phyloP scores from a whole-genome alignment of 53 echinoderm and acorn worm genomes.

The Apostichopus leukothele region DNA sequence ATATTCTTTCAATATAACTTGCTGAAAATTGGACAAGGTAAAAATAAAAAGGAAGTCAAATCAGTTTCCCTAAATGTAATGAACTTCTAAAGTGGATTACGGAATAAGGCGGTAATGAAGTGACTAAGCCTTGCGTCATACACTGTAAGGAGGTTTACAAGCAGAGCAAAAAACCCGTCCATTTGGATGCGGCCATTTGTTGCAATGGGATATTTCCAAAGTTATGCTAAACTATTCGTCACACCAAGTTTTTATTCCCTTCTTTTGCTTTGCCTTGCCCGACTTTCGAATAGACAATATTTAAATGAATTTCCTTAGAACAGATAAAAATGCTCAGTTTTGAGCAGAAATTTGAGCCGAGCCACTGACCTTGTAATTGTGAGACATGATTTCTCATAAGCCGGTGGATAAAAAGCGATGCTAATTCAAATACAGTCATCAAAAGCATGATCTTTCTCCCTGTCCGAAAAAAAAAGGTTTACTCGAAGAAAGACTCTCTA shows the following conservation, averaged over 20 bases:
- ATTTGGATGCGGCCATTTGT: not conserved
- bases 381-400: not conserved
- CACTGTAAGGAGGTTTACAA: no score
- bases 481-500: not conserved
- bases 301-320: not conserved
- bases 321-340: not conserved
- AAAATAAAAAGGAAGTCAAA: no score
- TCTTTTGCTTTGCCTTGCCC: not conserved
- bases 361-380: not conserved
- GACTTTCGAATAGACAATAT: not conserved
- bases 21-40: no score
- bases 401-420: not conserved
- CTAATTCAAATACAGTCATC: not conserved
- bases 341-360: not conserved
- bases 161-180: no score
- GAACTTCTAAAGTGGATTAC: no score
- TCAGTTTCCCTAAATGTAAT: no score
- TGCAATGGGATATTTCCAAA: not conserved
- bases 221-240: not conserved
- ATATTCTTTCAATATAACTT: no score
- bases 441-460: not conserved
- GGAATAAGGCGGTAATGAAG: no score
- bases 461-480: not conserved
- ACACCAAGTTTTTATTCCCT: not conserved
- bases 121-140: no score